Percentiles rank a stretch among this genome's conserved stretches.
phyloP scores from a whole-genome alignment of 1,140 invertebrate species.

The Odontomachus brunneus region DNA sequence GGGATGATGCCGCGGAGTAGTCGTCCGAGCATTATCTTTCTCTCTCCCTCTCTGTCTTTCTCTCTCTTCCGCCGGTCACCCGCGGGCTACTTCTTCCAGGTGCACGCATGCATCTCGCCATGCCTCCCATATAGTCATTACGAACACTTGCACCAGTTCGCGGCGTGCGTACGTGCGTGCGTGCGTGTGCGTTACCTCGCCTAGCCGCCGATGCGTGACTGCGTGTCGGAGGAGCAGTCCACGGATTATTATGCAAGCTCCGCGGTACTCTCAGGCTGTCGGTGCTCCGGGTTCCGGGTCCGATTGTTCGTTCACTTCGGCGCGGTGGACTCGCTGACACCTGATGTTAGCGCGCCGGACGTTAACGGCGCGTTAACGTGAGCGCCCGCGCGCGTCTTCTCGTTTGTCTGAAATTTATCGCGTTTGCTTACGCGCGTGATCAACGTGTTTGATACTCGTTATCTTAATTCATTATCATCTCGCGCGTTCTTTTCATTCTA shows the following conservation, averaged over 20 bases:
- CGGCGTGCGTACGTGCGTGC: constrained; percentile 15
- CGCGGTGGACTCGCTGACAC: constrained; percentile 27
- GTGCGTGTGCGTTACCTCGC: constrained; percentile 35
- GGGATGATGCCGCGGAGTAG: constrained; percentile 15
- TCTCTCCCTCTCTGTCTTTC: constrained; percentile 41
- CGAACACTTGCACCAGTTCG: constrained; percentile 48
- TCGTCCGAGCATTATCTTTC: constrained; percentile 28
- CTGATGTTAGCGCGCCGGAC: constrained; percentile 24
- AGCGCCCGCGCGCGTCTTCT: too few relatives aligned
- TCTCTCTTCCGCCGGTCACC: constrained; percentile 33
- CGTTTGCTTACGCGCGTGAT: too few relatives aligned
- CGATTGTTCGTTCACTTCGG: constrained; percentile 74
- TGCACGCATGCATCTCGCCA: constrained; percentile 65
- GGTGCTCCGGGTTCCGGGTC: constrained; percentile 74
- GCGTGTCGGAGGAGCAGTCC: constrained; percentile 35
- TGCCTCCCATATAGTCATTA: constrained; percentile 71
- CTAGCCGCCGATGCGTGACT: constrained; percentile 58
- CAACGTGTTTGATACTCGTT: too few relatives aligned
- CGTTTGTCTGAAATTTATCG: background rate
- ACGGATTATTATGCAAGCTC: constrained; percentile 77
- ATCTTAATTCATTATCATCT: too few relatives aligned
- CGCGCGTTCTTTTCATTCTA: too few relatives aligned
- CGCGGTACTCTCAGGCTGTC: constrained; percentile 48
- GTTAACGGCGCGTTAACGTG: background rate
- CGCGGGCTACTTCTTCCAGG: constrained; percentile 47